Evolutionary conservation across 1,140 invertebrate genomes (phyloP).

Genomic region (Spodoptera litura): DNA sequence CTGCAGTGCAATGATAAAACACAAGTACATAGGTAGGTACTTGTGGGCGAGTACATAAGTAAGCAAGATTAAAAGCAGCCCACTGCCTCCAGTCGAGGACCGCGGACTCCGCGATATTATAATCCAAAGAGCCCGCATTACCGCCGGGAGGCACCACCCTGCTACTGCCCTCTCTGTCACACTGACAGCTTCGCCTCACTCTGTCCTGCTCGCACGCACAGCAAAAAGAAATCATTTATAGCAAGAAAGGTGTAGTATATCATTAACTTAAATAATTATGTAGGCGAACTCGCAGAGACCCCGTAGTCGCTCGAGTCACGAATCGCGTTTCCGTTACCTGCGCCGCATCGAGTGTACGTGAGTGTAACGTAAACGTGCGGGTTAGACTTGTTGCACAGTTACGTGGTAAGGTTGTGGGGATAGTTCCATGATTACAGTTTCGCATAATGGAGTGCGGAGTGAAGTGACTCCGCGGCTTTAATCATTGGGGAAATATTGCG

Average conservation of each 20-base stretch:
- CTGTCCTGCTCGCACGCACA: constrained; percentile 55
- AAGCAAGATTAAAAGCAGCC: constrained; percentile 73
- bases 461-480: constrained; percentile 70
- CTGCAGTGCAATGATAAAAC: constrained; percentile 1
- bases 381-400: constrained; percentile 42
- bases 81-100: constrained; percentile 62
- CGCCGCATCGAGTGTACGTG: constrained; percentile 45
- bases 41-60: constrained; percentile 65
- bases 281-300: constrained; percentile 60
- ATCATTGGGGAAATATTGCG: constrained; percentile 83
- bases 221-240: constrained; percentile 77
- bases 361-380: constrained; percentile 55
- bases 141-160: constrained; percentile 69
- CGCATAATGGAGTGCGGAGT: constrained; percentile 78
- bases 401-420: constrained; percentile 54
- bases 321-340: constrained; percentile 9
- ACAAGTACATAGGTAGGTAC: constrained; percentile 44
- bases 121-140: constrained; percentile 63
- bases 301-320: constrained; percentile 36
- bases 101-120: constrained; percentile 68
- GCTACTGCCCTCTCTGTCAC: constrained; percentile 54
- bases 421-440: constrained; percentile 79
- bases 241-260: constrained; percentile 79
- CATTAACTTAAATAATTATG: constrained; percentile 84
- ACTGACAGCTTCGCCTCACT: constrained; percentile 12